Evolutionary conservation across 2,797 vertebrate genomes (phyloP), one percentile per base, ranked within the genome.

Genomic region (Poecilia velifera): DNA sequence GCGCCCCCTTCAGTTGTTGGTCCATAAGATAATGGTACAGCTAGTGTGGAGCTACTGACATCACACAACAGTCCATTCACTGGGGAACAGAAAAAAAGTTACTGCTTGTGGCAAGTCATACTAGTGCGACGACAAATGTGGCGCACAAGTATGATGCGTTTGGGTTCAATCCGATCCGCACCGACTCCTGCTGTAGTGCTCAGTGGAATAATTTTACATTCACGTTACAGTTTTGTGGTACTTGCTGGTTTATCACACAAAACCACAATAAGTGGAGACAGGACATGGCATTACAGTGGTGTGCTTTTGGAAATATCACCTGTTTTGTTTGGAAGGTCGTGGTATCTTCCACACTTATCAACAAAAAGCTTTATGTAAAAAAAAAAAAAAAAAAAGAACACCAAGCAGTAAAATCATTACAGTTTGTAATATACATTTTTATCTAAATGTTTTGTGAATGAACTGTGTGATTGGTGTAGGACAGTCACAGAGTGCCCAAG

Each of bases 401-500:
- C 39, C 20, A 68, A 25, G 4, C 20, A 12, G 13, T 46, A 12
- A 25, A 34, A 12, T 8, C 20, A 22, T 53, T 16, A 22, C 22
- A 28, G 41, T 45, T 16, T 45, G 41, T 16, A 45, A 71, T 16
- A 25, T n/a, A 14, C 20, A 77, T 73, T 77, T 86, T 77, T 82
- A 74, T 81, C 71, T 89, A 89, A 90, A 93, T 83, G 77, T 82
- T 81, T 77, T 74, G 5, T 47, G 39, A 55, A 28, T n/a, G 90
- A 80, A 74, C 85, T 84, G 41, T 94, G 87, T 90, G 80, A 77
- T 84, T 90, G 94, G 87, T 94, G 79, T 91, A 96, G 97, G 97
- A 87, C 96, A 97, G 88, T 86, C 96, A 90, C 96, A 97, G 89
- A 95, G 85, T 0, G 79, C 85, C 84, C 96, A 95, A 93, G 95